These are phyloP conservation scores for Austrofundulus limnaeus DNA, from an alignment of 2,113 vertebrate species.

Conservation along the genomic window DNA sequence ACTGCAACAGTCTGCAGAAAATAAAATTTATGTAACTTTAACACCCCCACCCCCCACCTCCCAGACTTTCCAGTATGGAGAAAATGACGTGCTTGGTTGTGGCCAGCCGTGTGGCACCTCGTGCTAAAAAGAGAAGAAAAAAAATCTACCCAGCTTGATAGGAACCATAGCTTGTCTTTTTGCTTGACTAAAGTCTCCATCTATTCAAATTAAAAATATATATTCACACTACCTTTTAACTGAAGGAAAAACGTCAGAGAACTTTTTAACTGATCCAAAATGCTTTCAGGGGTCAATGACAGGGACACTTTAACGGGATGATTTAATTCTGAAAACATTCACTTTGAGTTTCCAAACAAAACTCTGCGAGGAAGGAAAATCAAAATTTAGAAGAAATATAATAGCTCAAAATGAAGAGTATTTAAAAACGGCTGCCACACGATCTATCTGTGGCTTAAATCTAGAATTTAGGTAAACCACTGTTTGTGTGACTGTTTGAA, in stretches of 20 bases:
- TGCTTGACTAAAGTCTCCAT: conserved; percentile 45
- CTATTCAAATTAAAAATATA: conserved; percentile 11
- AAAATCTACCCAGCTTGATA: conserved; percentile 47
- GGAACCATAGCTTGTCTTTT: conserved; percentile 64
- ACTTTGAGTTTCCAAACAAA: conserved; percentile 12
- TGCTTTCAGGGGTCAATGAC: conserved; percentile 2
- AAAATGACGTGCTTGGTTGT: conserved; percentile 48
- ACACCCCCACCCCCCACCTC: background rate
- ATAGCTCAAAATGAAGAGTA: conserved; percentile 30
- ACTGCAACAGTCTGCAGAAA: background rate
- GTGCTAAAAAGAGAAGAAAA: conserved; percentile 34
- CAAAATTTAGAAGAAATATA: no score
- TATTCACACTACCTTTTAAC: background rate
- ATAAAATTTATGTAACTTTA: conserved; percentile 17
- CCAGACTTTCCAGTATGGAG: conserved; percentile 26
- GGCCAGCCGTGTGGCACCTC: conserved; percentile 52
- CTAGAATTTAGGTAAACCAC: conserved; percentile 11
- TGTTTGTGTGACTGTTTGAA: conserved; percentile 24
- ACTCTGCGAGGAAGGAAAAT: conserved; percentile 33
- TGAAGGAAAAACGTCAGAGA: background rate
- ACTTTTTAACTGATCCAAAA: conserved; percentile 5
- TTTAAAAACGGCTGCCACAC: conserved; percentile 35
- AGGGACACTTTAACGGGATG: no score
- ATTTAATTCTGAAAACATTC: conserved; percentile 29
- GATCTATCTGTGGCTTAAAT: conserved; percentile 40